A percentile compares a stretch with the other conserved stretches of the same genome.
These are phyloP conservation scores for Ptyas mucosa DNA, from an alignment of 2,113 vertebrate species.

Conservation along the genomic window DNA sequence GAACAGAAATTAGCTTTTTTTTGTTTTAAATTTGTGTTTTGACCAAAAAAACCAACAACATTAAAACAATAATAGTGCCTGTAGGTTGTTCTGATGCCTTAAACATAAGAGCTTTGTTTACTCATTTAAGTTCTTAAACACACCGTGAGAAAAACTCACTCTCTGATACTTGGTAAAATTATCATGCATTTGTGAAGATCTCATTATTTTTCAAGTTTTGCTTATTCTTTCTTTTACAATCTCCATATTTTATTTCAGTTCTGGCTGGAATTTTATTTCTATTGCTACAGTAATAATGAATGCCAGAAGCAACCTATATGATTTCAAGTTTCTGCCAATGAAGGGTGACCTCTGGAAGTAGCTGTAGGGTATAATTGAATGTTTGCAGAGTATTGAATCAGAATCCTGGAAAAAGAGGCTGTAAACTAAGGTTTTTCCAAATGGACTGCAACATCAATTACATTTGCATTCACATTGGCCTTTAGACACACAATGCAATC, in stretches of 20 bases:
- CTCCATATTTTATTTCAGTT: not conserved
- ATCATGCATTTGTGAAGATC: not conserved
- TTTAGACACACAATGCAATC: not conserved
- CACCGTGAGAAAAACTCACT: not conserved
- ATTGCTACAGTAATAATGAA: constrained; percentile 28
- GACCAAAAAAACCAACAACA: not conserved
- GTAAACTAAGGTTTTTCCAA: constrained; percentile 33
- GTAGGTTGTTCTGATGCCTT: not conserved
- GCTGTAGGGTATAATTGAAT: constrained; percentile 58
- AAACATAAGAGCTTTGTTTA: not conserved
- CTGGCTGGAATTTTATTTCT: constrained; percentile 39
- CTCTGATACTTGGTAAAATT: not conserved
- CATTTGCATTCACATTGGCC: constrained; percentile 14
- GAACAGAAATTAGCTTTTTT: not conserved
- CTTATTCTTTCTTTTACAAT: not conserved
- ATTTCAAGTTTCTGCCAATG: constrained; percentile 54
- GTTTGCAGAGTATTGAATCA: constrained; percentile 54
- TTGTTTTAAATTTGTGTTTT: not conserved
- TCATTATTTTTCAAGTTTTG: not conserved
- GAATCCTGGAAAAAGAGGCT: constrained; percentile 51
- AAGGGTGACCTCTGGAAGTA: constrained; percentile 56
- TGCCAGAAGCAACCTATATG: constrained; percentile 57
- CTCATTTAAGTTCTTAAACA: not conserved
- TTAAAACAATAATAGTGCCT: not conserved
- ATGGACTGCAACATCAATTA: constrained; percentile 23